Base-by-base conservation (phyloP, 2,113 vertebrate species). In the Catharus bicknelli region DNA sequence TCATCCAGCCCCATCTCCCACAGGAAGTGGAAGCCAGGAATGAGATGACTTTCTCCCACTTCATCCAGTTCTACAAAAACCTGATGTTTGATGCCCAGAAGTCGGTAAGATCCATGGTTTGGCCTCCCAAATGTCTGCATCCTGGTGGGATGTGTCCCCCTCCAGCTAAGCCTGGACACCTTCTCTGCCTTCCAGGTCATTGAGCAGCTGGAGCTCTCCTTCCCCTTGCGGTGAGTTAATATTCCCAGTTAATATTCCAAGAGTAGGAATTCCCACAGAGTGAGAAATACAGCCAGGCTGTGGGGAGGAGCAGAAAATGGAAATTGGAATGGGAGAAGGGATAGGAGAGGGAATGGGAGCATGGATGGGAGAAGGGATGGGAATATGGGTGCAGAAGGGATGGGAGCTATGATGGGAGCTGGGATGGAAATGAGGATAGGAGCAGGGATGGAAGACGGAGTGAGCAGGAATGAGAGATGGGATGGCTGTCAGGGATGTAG, bases 31-130 rank as follows among this genome's bases (percentile, higher is more conserved):
- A 99, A 95, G 98, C 98, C 90, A 95, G 98, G 86, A 98, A 90
- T 2, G 98, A 98, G 30, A 96, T 99, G 88, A 98, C 97, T 6
- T 98, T 98, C 92, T 95, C 96, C 30, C 98, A 98, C 93, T 99
- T 99, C 73, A 95, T 97, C 70, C 98, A 98, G 83, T 98, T 99
- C 94, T 99, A 98, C 96, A 98, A 98, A 77, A 98, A 98, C 38
- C 96, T 99, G 83, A 98, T 98, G 98, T 99, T 98, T 47, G 98
- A 99, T 27, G 96, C 98, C 7, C 98, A 99, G 97, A 98, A 97
- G 94, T 98, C 96, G 57, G 98, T 99, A 96, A 98, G 98, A 86
- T 53, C 61, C 73, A 2, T 0, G 2, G 29, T 16, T 30, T 62
- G 17, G 47, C 43, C 10, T 77, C 55, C 59, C 8, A 9, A 17